A percentile compares a stretch with the other conserved stretches of the same genome.
These are phyloP conservation scores for Anticlea derivata DNA, from an alignment of 2,888 invertebrate species.

Conservation along the genomic window DNA sequence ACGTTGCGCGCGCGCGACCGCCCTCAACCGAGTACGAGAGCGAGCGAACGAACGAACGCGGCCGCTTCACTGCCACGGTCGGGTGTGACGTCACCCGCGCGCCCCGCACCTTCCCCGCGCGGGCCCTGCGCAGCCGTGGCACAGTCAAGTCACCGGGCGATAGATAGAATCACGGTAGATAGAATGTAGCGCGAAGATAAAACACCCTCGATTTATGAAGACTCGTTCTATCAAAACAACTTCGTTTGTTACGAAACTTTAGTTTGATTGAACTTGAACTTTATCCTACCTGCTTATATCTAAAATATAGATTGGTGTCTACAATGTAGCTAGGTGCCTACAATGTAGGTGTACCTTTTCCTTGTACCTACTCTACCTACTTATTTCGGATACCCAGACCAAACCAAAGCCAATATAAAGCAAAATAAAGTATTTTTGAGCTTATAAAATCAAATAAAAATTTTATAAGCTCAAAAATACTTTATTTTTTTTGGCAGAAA, in stretches of 20 bases:
- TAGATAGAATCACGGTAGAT: no score
- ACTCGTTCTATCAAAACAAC: conserved; percentile 73
- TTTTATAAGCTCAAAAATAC: no score
- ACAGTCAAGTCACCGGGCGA: conserved; percentile 74
- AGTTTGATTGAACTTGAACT: conserved; percentile 55
- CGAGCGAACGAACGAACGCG: conserved; percentile 70
- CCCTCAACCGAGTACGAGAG: conserved; percentile 77
- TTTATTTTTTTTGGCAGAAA: no score
- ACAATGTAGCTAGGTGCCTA: not conserved
- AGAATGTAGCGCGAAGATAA: conserved; percentile 77
- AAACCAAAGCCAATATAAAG: no score
- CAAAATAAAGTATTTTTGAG: no score
- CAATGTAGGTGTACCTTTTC: no score
- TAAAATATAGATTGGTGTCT: no score
- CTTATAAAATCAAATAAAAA: no score
- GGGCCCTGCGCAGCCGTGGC: conserved; percentile 66
- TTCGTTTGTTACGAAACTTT: conserved; percentile 68
- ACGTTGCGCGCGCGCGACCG: conserved; percentile 80
- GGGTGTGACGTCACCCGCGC: conserved; percentile 76
- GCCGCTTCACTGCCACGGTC: conserved; percentile 83
- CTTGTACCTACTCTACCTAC: no score
- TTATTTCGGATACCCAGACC: no score
- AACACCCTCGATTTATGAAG: conserved; percentile 77
- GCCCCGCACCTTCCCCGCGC: conserved; percentile 46
- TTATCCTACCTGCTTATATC: no score